Evolutionary conservation across 30 jellyfish, hydroid and myxozoan species (phyloP).

Genomic region (Aurelia sp.): DNA sequence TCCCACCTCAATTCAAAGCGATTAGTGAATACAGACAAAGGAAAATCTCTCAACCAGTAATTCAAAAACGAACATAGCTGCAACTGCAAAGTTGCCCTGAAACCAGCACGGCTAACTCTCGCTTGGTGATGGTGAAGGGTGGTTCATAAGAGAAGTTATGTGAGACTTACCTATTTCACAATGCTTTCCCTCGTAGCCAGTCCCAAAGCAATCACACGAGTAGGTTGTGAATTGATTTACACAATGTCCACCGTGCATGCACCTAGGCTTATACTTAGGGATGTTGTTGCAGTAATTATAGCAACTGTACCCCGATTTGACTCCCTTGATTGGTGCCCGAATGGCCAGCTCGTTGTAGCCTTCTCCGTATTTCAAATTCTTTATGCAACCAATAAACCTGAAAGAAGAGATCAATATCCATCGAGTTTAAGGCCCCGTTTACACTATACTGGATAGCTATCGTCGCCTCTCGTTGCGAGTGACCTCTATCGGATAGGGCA

Average conservation of each 20-base stretch:
- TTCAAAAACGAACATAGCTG: no score
- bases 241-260: constrained; percentile 33
- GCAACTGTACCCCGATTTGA: constrained; percentile 16
- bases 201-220: constrained; percentile 67
- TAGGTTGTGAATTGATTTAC: constrained; percentile 25
- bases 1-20: no score
- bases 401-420: not conserved
- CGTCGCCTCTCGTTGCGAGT: no score
- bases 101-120: no score
- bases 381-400: constrained; percentile 69
- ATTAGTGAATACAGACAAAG: no score
- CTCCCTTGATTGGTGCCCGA: constrained; percentile 15
- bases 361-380: constrained; percentile 42
- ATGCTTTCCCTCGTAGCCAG: constrained; percentile 37
- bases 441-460: no score
- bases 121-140: no score
- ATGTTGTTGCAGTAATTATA: constrained; percentile 29
- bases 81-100: no score
- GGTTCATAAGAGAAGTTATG: no score
- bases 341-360: constrained; percentile 36
- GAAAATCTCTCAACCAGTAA: no score
- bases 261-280: not conserved
- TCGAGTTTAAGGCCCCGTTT: no score
- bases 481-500: no score
- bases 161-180: constrained; percentile 33